Evolutionary conservation across 2,888 invertebrate species (phyloP), one percentile per base, ranked within the genome.

Genomic region (Cistogaster globosa): DNA sequence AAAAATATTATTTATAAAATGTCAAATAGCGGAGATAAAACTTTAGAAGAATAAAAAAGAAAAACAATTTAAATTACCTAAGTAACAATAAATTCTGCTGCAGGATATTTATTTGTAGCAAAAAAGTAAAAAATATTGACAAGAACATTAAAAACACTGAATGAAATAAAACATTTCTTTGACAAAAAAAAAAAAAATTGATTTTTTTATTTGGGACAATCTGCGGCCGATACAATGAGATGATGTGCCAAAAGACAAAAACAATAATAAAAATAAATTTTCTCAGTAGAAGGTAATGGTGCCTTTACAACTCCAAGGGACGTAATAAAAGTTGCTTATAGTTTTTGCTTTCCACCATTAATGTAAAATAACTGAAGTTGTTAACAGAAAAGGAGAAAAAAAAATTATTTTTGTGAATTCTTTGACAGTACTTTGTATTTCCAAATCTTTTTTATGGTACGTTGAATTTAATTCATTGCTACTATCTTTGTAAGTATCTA

Each of bases 81-180:
- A 79, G 71, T n/a, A 71, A 22, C 71, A 79, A 79, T 79, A 79
- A 79, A 79, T 79, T 79, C 68, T 53, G 57, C 32, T 45, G 53
- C 63, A 79, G 71, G 63, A 79, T 57, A 79, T 79, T 32, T 57
- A 79, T 79, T 32, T 32, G 4, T 12, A 53, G 42, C 42, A 63
- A 11, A 57, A 18, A 14, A 12, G n/a, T n/a, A 51, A 67, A 53
- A 51, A 18, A 32, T 7, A 32, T 32, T 5, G 6, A 18, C 2
- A 65, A 32, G 26, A 4, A 16, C 0, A 55, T 7, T 38, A 18
- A 20, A 2, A 62, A 20, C 20, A 22, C 22, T 20, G 14, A 42
- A 42, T 62, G 20, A 42, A 60, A 38, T n/a, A 18, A 18, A 36
- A 18, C 38, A 38, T 60, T 16, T n/a, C 60, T 60, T 38, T 18